These are phyloP conservation scores for Hydropotes inermis DNA, from an alignment of 2,113 vertebrate species.

Conservation along the genomic window DNA sequence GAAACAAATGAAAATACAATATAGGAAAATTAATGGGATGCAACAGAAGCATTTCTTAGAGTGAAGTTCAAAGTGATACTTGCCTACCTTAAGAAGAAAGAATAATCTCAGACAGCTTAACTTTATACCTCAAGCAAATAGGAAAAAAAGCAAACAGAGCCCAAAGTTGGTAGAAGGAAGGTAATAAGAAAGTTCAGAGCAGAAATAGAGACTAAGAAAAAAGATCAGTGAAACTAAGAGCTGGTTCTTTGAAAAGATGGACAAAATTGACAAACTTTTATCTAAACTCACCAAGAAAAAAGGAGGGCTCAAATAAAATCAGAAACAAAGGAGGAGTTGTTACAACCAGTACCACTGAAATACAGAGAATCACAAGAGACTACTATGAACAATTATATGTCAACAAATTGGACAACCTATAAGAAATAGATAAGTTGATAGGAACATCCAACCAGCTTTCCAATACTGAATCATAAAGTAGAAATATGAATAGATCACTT, in stretches of 20 bases:
- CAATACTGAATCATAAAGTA: background rate
- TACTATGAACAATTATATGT: background rate
- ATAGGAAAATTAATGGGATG: background rate
- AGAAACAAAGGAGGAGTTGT: background rate
- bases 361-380: background rate
- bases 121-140: background rate
- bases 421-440: background rate
- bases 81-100: background rate
- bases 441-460: background rate
- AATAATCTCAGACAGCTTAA: background rate
- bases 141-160: background rate
- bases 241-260: background rate
- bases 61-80: background rate
- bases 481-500: background rate
- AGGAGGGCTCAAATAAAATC: background rate
- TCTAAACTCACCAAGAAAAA: background rate
- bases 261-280: background rate
- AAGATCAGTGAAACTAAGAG: background rate
- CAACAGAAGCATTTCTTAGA: background rate
- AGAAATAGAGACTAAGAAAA: background rate
- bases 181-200: background rate
- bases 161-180: background rate
- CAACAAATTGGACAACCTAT: background rate
- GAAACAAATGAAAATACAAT: background rate
- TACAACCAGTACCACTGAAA: background rate